phyloP scores from a whole-genome alignment of 1,140 invertebrate genomes.

The Dreissena polymorpha region DNA sequence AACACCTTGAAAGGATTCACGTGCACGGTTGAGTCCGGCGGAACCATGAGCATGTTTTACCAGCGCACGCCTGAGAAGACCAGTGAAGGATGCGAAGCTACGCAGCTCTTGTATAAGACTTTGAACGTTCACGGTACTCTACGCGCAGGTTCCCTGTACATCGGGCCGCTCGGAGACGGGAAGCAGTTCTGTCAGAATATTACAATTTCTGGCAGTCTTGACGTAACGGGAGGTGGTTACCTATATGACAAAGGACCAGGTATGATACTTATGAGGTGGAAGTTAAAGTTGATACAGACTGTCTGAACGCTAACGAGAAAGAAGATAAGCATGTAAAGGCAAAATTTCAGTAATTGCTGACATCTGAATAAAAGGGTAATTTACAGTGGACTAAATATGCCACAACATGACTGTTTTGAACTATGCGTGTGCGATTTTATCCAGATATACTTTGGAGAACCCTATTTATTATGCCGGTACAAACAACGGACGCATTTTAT shows the following conservation, averaged over 20 bases:
- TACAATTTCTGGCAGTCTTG: slow-evolving; percentile 58
- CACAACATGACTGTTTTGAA: no score
- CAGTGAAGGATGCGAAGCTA: slow-evolving; percentile 25
- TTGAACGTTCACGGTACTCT: slow-evolving; percentile 58
- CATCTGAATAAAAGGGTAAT: no score
- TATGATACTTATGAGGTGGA: slow-evolving; percentile 15
- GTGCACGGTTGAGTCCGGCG: slow-evolving; percentile 43
- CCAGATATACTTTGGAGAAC: no score
- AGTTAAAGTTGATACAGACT: no score
- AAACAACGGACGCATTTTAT: no score
- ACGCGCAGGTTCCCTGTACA: slow-evolving; percentile 61
- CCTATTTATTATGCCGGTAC: no score
- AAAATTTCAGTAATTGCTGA: no score
- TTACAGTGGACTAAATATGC: no score
- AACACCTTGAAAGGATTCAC: slow-evolving; percentile 47
- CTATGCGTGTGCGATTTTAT: no score
- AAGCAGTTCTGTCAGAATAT: slow-evolving; percentile 39
- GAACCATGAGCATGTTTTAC: slow-evolving; percentile 59
- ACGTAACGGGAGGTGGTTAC: slow-evolving; percentile 62
- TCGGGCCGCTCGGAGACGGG: slow-evolving; percentile 44
- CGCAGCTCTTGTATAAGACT: slow-evolving; percentile 32
- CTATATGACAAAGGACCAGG: slow-evolving; percentile 61
- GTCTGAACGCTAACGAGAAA: no score
- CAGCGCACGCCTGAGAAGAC: slow-evolving; percentile 46
- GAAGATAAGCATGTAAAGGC: no score